Conservation (phyloP, 53 echinoderm and acorn worm genomes). For the Antedon mediterranea region DNA sequence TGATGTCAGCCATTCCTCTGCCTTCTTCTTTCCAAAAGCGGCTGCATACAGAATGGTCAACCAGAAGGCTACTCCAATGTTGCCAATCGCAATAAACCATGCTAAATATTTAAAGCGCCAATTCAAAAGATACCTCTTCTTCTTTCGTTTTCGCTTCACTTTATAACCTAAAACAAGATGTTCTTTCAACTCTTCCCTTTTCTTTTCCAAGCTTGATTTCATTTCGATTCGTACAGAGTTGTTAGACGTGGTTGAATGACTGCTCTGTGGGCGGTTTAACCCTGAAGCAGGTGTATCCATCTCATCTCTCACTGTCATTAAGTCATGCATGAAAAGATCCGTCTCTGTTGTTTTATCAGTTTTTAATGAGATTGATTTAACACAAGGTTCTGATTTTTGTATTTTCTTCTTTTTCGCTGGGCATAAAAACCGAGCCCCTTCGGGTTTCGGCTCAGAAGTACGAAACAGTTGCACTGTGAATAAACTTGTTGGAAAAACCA, state of each 20-base stretch:
- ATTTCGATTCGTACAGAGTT: neutral
- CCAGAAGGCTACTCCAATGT: conserved; percentile 46
- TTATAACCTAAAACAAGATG: neutral
- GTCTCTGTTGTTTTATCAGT: neutral
- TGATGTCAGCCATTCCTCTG: conserved; percentile 59
- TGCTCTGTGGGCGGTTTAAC: neutral
- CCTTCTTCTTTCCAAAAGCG: conserved; percentile 48
- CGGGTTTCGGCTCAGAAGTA: conserved; percentile 32
- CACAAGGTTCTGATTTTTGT: neutral
- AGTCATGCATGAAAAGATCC: neutral
- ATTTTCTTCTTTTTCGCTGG: neutral
- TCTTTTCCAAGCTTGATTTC: neutral
- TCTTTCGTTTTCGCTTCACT: conserved; percentile 26
- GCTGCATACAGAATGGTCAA: conserved; percentile 57
- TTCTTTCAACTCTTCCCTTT: neutral
- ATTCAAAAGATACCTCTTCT: conserved; percentile 37
- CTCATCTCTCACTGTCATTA: neutral
- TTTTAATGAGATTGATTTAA: neutral
- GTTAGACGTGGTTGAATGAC: neutral
- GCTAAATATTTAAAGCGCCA: conserved; percentile 47
- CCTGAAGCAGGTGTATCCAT: neutral
- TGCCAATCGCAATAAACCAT: conserved; percentile 37
- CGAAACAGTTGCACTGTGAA: conserved; percentile 52
- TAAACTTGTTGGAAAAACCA: conserved; percentile 48
- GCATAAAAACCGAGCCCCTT: neutral